Evolutionary conservation across 2,797 vertebrate species (phyloP).

Genomic region (Glossophaga mutica): DNA sequence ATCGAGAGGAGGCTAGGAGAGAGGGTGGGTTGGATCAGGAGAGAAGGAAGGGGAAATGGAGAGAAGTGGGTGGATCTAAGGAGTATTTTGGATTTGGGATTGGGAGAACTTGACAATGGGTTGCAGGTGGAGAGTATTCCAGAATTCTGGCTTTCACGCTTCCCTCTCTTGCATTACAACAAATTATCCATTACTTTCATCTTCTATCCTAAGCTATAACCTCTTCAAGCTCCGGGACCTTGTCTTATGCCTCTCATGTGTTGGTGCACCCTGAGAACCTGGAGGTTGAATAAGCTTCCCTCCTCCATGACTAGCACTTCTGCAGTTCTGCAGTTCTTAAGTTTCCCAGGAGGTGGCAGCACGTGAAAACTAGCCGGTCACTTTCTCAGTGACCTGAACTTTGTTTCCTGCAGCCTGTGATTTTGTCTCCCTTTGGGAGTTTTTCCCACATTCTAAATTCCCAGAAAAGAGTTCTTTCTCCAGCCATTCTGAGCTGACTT

Average conservation of each 20-base stretch:
- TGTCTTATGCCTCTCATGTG: rapidly evolving
- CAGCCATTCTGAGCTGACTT: background rate
- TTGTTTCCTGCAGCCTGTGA: background rate
- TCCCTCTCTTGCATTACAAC: background rate
- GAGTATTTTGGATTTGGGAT: background rate
- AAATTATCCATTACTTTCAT: background rate
- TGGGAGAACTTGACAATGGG: background rate
- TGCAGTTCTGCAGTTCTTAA: background rate
- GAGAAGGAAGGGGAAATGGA: background rate
- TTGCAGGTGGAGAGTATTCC: background rate
- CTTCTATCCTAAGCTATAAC: background rate
- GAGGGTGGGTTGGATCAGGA: background rate
- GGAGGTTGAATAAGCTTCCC: background rate
- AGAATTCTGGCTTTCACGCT: background rate
- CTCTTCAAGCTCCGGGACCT: background rate
- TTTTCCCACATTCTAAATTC: background rate
- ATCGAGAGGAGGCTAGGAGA: background rate
- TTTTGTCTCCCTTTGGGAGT: background rate
- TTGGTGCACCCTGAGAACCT: no score
- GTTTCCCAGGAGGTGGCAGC: conserved; percentile 40
- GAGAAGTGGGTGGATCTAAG: background rate
- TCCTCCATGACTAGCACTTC: rapidly evolving
- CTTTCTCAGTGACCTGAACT: background rate
- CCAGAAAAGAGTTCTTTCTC: background rate
- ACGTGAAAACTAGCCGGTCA: background rate